Evolutionary conservation across 2,113 vertebrate species (phyloP).

Genomic region (Crocuta crocuta): DNA sequence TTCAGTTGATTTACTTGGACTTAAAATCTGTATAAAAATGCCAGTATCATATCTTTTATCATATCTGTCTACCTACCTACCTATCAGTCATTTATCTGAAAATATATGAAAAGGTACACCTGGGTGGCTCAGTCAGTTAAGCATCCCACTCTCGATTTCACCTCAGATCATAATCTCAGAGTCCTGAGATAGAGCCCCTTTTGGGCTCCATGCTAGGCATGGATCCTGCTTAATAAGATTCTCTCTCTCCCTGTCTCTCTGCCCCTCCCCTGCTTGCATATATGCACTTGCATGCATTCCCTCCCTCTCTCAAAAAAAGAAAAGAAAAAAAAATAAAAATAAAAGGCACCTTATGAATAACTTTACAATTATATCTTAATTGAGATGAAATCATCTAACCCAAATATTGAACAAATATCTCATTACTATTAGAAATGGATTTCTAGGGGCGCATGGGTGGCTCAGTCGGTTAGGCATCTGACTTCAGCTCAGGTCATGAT

Average conservation of each 20-base stretch:
- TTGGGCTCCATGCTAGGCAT: no score
- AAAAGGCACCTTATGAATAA: neutral
- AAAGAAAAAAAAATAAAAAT: neutral
- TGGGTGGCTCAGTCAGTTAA: no score
- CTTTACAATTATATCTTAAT: neutral
- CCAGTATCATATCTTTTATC: neutral
- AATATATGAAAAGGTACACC: neutral
- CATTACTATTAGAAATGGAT: neutral
- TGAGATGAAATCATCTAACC: neutral
- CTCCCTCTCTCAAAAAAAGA: no score
- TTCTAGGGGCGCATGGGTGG: neutral
- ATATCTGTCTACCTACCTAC: neutral
- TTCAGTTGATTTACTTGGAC: neutral
- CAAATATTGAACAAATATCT: neutral
- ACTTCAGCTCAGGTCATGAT: no score
- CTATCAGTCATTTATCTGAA: neutral
- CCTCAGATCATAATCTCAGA: no score
- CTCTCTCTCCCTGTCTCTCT: no score
- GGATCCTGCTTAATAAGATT: no score
- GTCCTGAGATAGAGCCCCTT: no score
- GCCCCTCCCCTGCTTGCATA: no score
- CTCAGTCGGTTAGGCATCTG: no score
- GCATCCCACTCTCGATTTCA: no score
- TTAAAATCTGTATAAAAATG: neutral
- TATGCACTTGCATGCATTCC: no score